These are phyloP conservation scores for Tetramorium parvispinum DNA, from an alignment of 1,140 invertebrate species.

Conservation along the genomic window DNA sequence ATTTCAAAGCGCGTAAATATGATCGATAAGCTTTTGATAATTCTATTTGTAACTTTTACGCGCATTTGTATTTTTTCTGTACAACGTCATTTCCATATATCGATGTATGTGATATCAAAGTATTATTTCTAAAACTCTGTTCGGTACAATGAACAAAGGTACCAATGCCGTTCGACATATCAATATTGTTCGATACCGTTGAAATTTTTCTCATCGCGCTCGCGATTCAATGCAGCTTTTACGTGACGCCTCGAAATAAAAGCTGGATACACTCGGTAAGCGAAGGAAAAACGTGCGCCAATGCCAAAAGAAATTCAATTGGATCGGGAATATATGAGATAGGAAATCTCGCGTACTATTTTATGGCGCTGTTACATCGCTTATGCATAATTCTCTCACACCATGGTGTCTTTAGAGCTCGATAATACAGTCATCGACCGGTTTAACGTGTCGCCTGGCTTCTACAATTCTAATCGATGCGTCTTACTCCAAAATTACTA, in stretches of 20 bases:
- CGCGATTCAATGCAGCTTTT: slow-evolving; percentile 28
- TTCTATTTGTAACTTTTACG: neutral
- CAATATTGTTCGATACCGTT: slow-evolving; percentile 22
- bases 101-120: neutral
- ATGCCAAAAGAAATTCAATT: slow-evolving; percentile 42
- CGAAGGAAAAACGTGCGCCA: slow-evolving; percentile 20
- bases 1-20: neutral
- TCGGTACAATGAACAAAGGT: slow-evolving; percentile 7
- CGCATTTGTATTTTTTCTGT: neutral
- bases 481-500: too few relatives aligned
- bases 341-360: slow-evolving; percentile 38
- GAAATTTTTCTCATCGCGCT: neutral
- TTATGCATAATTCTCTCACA: too few relatives aligned
- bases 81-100: neutral
- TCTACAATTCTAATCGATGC: too few relatives aligned
- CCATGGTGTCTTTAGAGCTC: slow-evolving; percentile 21
- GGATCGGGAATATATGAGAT: slow-evolving; percentile 33
- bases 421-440: slow-evolving; percentile 32
- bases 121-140: neutral
- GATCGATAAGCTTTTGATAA: neutral
- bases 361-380: slow-evolving; percentile 27
- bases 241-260: slow-evolving; percentile 41
- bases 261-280: neutral
- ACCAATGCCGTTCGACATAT: neutral
- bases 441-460: slow-evolving; percentile 28